Evolutionary conservation across 2,113 vertebrate species (phyloP), one percentile per base, ranked within the genome.

Genomic region (Pholis gunnellus): DNA sequence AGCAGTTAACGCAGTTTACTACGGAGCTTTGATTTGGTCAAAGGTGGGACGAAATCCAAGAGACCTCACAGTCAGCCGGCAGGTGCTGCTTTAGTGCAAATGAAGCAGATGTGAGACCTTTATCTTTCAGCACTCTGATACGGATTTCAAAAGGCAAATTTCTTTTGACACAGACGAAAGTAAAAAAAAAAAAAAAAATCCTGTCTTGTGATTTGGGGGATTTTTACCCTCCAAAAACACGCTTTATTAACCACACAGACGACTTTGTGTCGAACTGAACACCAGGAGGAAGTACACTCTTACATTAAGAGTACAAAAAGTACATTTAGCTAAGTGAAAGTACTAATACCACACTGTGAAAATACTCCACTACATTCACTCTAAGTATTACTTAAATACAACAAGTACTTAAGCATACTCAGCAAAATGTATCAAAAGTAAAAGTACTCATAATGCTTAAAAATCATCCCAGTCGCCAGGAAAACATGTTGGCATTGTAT

Each of bases 41-140:
- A 69, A 77, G 68, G 68, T 71, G 68, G 68, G 31, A 17, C 22
- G 6, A 15, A 9, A 38, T 71, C 48, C 68, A 38, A 9, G 20
- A 3, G 68, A 54, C 68, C 68, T 36, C 68, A 54, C 68, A 54
- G 68, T n/a, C 68, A 83, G 84, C 71, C 79, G 64, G 78, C 91
- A 93, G 88, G 91, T 88, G 91, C 82, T 91, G 82, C 77, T 71
- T 84, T 34, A 69, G 76, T 73, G 72, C 84, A 72, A 34, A 82
- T 64, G 59, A 88, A 85, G 83, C 88, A 86, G 82, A 91, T 72
- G 82, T 77, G 54, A 67, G 78, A 82, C 82, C 81, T 84, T 78
- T 71, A 83, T 79, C 78, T 82, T 70, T 64, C 20, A 66, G 34
- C 63, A 65, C 34, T 3, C 66, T 27, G 14, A 64, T 4, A 29